Evolutionary conservation across 1,140 invertebrate species (phyloP), one percentile per base, ranked within the genome.

Genomic region (Papilio aristodemus): DNA sequence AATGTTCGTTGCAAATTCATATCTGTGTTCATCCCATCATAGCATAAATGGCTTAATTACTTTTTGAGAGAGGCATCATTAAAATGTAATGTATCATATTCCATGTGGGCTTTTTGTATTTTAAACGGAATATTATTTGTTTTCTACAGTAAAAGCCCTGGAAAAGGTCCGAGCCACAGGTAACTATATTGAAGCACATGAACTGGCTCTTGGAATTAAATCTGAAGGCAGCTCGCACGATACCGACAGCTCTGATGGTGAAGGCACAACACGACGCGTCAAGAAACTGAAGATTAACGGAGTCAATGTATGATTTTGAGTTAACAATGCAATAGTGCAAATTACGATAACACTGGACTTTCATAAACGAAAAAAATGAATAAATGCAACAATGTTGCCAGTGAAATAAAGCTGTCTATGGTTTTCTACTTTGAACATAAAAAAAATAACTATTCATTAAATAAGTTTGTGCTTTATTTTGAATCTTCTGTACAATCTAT

Each of bases 111-210:
- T 32, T 32, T 32, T 3, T 32, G 27, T 32, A 66, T 39, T 13
- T 11, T 19, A n/a, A n/a, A n/a, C n/a, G n/a, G n/a, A n/a, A n/a
- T n/a, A n/a, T n/a, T n/a, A n/a, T n/a, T n/a, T n/a, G n/a, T 69
- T 14, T 72, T 67, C 59, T 93, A 66, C 88, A 94, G 94, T 95
- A 75, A 91, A 93, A 71, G 92, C 93, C 10, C 83, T 95, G 77
- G 94, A 95, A 85, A 94, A 94, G 81, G 94, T 94, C 0, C 92
- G 94, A 80, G 92, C 92, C 19, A 94, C 94, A 13, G 94, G 94
- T 3, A 94, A 94, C 77, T 94, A 93, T 80, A 92, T 93, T 74
- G 89, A 91, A 37, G 82, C 86, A 11, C 84, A 89, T 39, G 89
- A 91, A 68, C 57, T 91, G 27, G 87, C 85, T 8, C 78, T 92